Percentiles rank a stretch among this genome's conserved stretches.
Conservation (phyloP, 2,113 vertebrate genomes). For the Cyprichromis sp. region DNA sequence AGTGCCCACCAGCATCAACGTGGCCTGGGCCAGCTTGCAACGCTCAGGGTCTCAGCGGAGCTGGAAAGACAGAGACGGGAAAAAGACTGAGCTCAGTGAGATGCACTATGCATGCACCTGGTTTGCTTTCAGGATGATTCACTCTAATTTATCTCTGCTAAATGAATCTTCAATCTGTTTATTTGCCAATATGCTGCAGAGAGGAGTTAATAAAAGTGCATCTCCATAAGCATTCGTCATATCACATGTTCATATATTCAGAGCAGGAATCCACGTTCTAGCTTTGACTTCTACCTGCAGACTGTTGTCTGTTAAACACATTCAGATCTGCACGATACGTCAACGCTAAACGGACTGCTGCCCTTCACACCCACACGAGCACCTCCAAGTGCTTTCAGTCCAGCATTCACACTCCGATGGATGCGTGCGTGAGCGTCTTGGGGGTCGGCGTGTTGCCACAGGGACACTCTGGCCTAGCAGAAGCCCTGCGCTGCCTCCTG, state of each 20-base stretch:
- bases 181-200: not conserved
- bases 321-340: not conserved
- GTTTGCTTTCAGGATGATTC: not conserved
- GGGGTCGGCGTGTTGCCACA: not conserved
- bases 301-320: not conserved
- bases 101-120: not conserved
- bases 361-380: not conserved
- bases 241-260: not conserved
- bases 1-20: constrained; percentile 45
- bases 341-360: accelerated
- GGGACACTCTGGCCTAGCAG: not conserved
- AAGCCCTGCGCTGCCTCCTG: not conserved
- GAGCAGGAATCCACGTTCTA: accelerated
- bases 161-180: not conserved
- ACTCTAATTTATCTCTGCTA: too few species aligned
- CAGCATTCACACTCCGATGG: not conserved
- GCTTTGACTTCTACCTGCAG: not conserved
- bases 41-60: not conserved
- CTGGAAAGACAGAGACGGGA: constrained; percentile 11
- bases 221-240: not conserved
- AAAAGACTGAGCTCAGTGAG: not conserved
- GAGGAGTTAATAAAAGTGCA: not conserved
- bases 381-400: not conserved
- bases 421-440: not conserved
- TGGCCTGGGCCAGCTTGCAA: not conserved